phyloP scores from a whole-genome alignment of 2,888 invertebrate genomes.

The Xylophagus ater region DNA sequence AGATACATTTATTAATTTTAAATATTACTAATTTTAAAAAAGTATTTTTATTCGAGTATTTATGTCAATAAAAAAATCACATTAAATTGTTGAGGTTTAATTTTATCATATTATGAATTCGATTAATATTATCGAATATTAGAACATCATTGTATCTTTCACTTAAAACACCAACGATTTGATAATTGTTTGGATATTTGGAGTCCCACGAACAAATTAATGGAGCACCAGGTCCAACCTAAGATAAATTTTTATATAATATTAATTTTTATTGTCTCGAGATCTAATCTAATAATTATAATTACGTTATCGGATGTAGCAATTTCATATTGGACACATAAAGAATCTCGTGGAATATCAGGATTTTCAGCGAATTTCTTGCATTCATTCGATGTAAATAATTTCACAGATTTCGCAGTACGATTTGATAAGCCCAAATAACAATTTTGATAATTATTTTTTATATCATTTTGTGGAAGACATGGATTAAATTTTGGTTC shows the following conservation, averaged over 20 bases:
- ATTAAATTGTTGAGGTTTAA: constrained; percentile 12
- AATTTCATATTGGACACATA: constrained; percentile 9
- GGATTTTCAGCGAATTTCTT: background rate
- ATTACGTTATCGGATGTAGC: constrained; percentile 6
- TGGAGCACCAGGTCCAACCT: constrained; percentile 12
- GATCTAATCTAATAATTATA: background rate
- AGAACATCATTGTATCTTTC: constrained; percentile 9
- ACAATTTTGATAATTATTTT: constrained; percentile 4
- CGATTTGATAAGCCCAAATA: constrained; percentile 11
- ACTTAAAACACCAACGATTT: constrained; percentile 11
- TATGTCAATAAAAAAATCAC: constrained; percentile 14
- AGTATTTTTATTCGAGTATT: too few relatives aligned
- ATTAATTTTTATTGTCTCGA: background rate
- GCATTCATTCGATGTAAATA: constrained; percentile 5
- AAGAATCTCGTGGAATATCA: constrained; percentile 1
- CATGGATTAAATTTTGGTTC: constrained; percentile 11
- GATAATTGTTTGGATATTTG: constrained; percentile 11
- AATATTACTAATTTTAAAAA: too few relatives aligned
- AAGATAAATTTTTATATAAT: background rate
- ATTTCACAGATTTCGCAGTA: constrained; percentile 2
- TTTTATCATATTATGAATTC: constrained; percentile 13
- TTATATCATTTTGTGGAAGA: constrained; percentile 7
- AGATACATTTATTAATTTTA: too few relatives aligned
- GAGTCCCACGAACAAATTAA: constrained; percentile 10
- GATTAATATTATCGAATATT: constrained; percentile 13